These are phyloP conservation scores for Mormyrus proboscirostris DNA, from an alignment of 2,797 vertebrate genomes.

Conservation along the genomic window DNA sequence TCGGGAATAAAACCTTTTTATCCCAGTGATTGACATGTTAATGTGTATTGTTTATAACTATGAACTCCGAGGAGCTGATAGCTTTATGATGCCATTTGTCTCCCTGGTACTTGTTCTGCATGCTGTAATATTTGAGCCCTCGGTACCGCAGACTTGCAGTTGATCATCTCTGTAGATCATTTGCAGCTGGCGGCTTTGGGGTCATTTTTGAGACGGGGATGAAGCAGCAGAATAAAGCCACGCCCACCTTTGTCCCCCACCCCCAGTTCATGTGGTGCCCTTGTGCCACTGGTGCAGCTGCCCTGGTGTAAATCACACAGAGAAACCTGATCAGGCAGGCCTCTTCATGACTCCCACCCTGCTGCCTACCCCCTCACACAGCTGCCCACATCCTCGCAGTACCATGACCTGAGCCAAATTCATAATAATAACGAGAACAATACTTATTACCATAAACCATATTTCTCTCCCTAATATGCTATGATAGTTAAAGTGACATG, in stretches of 20 bases:
- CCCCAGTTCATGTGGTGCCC: conserved; percentile 37
- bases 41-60: neutral
- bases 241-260: conserved; percentile 42
- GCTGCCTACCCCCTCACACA: conserved; percentile 29
- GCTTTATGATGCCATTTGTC: neutral
- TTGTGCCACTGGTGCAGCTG: conserved; percentile 52
- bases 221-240: conserved; percentile 35
- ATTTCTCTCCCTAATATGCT: neutral
- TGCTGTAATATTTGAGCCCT: neutral
- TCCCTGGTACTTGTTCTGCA: neutral
- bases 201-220: conserved; percentile 27
- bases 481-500: neutral
- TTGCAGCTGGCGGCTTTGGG: conserved; percentile 25
- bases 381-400: conserved; percentile 28
- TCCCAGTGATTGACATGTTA: neutral
- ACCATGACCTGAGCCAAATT: conserved; percentile 39
- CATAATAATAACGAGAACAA: neutral
- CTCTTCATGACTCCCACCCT: conserved; percentile 37
- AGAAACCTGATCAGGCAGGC: conserved; percentile 45
- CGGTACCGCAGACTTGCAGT: conserved; percentile 32
- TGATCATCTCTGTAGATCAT: conserved; percentile 42
- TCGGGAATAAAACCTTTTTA: neutral
- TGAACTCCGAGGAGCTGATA: neutral
- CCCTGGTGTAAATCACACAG: conserved; percentile 54
- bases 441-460: neutral